phyloP scores from a whole-genome alignment of 2,888 invertebrate genomes.

The Charanyca ferruginea region DNA sequence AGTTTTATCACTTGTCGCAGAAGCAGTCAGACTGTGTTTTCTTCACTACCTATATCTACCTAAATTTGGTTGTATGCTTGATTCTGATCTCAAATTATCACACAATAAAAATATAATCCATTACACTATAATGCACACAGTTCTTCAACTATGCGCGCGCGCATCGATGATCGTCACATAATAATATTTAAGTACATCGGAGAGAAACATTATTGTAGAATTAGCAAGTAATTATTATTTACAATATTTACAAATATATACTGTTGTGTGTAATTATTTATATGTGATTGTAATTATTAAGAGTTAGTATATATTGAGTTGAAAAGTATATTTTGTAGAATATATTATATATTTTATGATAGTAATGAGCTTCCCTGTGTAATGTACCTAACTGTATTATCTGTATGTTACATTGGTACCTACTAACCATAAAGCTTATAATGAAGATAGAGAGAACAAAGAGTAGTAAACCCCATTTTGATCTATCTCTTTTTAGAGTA shows the following conservation, averaged over 20 bases:
- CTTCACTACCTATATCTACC: conserved; percentile 3
- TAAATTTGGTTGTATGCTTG: background rate
- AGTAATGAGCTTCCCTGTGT: conserved; percentile 51
- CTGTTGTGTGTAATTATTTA: conserved; percentile 58
- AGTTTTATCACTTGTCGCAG: too few species aligned
- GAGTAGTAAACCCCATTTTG: too few species aligned
- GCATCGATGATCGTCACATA: conserved; percentile 37
- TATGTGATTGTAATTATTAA: conserved; percentile 45
- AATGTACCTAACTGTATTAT: conserved; percentile 24
- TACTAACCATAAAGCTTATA: too few species aligned
- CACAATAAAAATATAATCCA: background rate
- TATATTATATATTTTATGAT: conserved; percentile 45
- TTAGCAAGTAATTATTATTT: conserved; percentile 41
- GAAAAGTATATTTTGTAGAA: conserved; percentile 46
- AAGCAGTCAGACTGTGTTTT: background rate
- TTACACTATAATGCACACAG: conserved; percentile 10
- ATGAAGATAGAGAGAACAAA: too few species aligned
- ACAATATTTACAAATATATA: conserved; percentile 46
- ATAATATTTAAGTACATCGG: conserved; percentile 46
- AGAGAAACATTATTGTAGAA: conserved; percentile 16
- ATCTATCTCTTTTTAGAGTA: too few species aligned
- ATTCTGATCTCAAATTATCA: background rate
- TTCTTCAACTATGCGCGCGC: conserved; percentile 40
- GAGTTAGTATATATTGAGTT: conserved; percentile 26
- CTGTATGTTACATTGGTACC: background rate